Base-by-base conservation (phyloP, 2,113 vertebrate species). In the Turnix velox region DNA sequence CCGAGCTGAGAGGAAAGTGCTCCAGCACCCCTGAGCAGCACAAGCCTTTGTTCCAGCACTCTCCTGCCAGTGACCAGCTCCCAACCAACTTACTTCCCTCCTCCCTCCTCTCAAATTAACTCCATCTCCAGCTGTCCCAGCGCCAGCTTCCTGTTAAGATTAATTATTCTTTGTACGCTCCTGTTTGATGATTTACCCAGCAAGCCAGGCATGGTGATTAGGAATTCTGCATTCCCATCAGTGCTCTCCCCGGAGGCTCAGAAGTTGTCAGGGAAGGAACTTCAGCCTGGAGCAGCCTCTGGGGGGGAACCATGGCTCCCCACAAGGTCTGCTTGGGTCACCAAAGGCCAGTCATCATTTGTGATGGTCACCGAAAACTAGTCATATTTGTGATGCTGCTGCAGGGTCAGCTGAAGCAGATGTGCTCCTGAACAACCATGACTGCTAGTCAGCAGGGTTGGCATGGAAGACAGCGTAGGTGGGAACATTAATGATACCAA, bases 161-260 rank as follows among this genome's bases (percentile, higher is more conserved):
- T 95, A 93, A 96, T 96, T 96, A 88, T 77, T 83, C 92, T 95
- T 90, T 88, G 92, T 84, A 86, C 85, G 77, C 92, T 59, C 35
- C 1, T 18, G 35, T 88, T 94, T 94, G 96, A 96, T 92, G 85
- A 95, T 96, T 93, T 96, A 96, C 90, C 93, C 93, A 85, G 94
- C 54, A 12, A 91, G 59, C 46, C 66, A 95, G 55, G 78, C 75
- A 90, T 85, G 59, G 46, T 27, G 74, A 93, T 73, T 20, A 88
- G 78, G 78, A 93, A 87, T 46, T 79, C 55, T 49, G 54, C 35
- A 2, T 30, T 95, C 71, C 85, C 87, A 88, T n/a, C 30, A 73
- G 63, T 0, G 0, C 18, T 61, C 42, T 93, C 85, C 90, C 88
- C 30, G 0, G 46, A 85, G 90, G 90, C 87, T 81, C 39, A 0